Base-by-base conservation (phyloP, 2,888 invertebrate species). In the Prenolepis imparis region DNA sequence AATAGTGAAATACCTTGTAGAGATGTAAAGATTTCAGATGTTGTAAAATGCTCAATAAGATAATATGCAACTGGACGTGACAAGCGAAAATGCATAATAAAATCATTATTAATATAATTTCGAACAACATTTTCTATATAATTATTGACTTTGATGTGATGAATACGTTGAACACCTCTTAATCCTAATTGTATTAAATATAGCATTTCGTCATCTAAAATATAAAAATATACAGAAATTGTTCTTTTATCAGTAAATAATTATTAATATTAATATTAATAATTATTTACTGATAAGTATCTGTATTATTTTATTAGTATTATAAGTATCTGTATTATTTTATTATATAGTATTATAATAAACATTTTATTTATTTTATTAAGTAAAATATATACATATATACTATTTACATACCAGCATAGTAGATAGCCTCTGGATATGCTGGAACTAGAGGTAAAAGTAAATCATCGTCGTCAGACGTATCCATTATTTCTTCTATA, bases 361-460 rank as follows among this genome's bases (percentile, higher is more conserved):
- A 24, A 59, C 28, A 59, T 59, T 59, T 28, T 12, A 24, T 59
- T 59, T n/a, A 9, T 2, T 41, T 59, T 28, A 28, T 12, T 28
- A 2, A 24, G 21, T 12, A 59, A 59, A 59, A 59, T 59, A 59
- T 59, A n/a, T n/a, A n/a, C n/a, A 59, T 41, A 59, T 59, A 59
- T n/a, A n/a, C 21, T 6, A n/a, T n/a, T 55, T 55, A 1, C 12
- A 59, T 59, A 59, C 11, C 28, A 59, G 24, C 59, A 59, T 59
- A 28, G 11, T 59, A 28, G 11, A 59, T 12, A 59, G 59, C 59
- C 0, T 59, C 24, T 11, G 28, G 15, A 59, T 55, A 55, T 55
- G 28, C 59, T 59, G 24, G 59, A 59, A 28, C 28, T 59, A 28
- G 21, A 21, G 55, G n/a, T 55, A 55, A 41, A 41, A 41, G 6